Conservation (phyloP, 2,113 vertebrate species). For the Garra rufa region DNA sequence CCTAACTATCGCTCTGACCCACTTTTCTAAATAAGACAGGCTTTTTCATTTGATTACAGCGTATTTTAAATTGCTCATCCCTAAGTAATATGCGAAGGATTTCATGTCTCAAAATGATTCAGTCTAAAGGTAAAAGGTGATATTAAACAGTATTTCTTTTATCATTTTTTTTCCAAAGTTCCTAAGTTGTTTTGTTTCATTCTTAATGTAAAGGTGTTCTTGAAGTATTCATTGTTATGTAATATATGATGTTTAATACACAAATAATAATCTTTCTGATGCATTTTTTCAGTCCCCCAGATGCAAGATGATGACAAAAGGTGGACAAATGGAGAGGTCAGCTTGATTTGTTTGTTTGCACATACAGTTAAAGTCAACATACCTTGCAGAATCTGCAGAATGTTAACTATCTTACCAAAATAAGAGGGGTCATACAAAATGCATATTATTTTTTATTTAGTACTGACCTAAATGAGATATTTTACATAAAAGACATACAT, state of each 20-base stretch:
- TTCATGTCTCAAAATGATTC: neutral
- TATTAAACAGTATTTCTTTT: neutral
- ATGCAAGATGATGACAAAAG: conserved; percentile 76
- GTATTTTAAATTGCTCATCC: conserved; percentile 14
- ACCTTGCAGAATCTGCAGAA: neutral
- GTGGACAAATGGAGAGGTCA: conserved; percentile 83
- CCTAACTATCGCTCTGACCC: conserved; percentile 32
- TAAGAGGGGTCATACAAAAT: too few species aligned
- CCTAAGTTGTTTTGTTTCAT: neutral
- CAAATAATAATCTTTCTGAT: neutral
- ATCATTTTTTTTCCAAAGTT: neutral
- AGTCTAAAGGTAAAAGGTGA: neutral
- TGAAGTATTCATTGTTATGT: neutral
- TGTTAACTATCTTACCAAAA: too few species aligned
- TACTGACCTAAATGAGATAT: too few species aligned
- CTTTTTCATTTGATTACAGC: conserved; percentile 19
- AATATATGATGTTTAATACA: neutral
- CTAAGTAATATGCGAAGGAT: conserved; percentile 21
- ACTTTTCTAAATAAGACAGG: conserved; percentile 34
- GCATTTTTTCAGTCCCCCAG: conserved; percentile 70
- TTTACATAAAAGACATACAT: too few species aligned
- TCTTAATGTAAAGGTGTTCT: neutral
- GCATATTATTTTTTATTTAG: too few species aligned
- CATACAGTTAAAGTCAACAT: neutral
- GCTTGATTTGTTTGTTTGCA: conserved; percentile 47